A percentile compares a stretch with the other conserved stretches of the same genome.
phyloP scores from a whole-genome alignment of 2,113 vertebrate genomes.

The Microtus pennsylvanicus region DNA sequence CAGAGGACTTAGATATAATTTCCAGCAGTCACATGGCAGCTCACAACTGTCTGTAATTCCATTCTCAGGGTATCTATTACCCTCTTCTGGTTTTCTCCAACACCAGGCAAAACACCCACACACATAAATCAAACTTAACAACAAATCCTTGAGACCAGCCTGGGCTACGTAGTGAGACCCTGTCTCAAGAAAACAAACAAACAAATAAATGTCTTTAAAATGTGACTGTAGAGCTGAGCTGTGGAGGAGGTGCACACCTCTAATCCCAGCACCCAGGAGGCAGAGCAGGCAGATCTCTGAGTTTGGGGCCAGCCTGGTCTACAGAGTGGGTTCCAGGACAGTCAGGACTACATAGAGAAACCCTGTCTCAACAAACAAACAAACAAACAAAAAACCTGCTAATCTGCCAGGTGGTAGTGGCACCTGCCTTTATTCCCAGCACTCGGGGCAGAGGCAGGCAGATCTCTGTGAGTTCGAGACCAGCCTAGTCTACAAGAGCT shows the following conservation, averaged over 20 bases:
- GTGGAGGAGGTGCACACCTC: too few species aligned
- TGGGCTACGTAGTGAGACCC: not conserved
- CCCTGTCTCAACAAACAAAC: too few species aligned
- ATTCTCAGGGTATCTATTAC: not conserved
- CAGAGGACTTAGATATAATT: not conserved
- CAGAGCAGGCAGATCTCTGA: too few species aligned
- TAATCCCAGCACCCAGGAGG: too few species aligned
- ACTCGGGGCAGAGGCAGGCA: not conserved
- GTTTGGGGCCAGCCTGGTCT: too few species aligned
- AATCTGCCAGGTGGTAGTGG: too few species aligned
- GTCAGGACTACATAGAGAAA: too few species aligned
- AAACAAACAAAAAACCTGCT: not conserved
- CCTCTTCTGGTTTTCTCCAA: not conserved
- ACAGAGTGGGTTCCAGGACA: too few species aligned
- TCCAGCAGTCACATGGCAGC: not conserved
- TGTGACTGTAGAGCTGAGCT: too few species aligned
- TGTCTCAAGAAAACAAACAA: not conserved
- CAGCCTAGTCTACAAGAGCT: not conserved
- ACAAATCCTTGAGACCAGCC: not conserved
- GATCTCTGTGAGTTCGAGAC: not conserved
- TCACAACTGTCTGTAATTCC: not conserved
- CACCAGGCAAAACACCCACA: not conserved
- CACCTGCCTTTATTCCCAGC: not conserved
- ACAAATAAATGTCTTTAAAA: too few species aligned
- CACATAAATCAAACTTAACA: not conserved